Conservation (phyloP, 2,113 vertebrate species). For the Vulpes ferrilata region DNA sequence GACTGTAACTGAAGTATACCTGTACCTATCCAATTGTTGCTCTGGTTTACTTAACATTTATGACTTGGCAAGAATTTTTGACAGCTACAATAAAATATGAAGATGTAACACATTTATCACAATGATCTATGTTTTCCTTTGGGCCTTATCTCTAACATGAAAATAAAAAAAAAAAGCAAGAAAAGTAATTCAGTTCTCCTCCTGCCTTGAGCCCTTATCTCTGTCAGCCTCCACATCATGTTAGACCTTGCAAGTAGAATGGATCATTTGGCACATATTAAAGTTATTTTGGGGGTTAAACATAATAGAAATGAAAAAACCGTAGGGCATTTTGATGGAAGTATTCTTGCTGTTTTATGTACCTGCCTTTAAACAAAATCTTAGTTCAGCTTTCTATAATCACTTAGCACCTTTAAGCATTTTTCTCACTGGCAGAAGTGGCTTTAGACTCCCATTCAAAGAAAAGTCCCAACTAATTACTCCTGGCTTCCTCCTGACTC, state of each 20-base stretch:
- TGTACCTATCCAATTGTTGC: not conserved
- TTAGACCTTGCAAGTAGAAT: not conserved
- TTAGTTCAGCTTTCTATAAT: constrained; percentile 6
- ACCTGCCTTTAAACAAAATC: not conserved
- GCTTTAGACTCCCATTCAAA: not conserved
- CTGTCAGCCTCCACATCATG: not conserved
- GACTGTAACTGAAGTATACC: not conserved
- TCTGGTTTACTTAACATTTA: constrained; percentile 18
- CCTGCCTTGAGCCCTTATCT: not conserved
- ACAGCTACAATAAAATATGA: constrained; percentile 45
- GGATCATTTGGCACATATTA: not conserved
- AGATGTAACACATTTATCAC: not conserved
- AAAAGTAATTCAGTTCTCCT: not conserved
- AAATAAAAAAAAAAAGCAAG: not conserved
- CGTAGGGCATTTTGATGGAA: not conserved
- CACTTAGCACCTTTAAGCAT: not conserved
- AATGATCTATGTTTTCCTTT: constrained; percentile 46
- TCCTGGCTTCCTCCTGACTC: not conserved
- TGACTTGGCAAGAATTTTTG: constrained; percentile 36
- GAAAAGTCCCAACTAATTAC: not conserved
- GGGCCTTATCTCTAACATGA: constrained; percentile 7
- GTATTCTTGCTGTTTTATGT: not conserved
- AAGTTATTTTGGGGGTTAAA: not conserved
- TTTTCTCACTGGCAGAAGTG: not conserved
- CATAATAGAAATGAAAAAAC: not conserved